These are phyloP conservation scores for Drosophila santomea DNA, from an alignment of 1,140 invertebrate species.

Conservation along the genomic window DNA sequence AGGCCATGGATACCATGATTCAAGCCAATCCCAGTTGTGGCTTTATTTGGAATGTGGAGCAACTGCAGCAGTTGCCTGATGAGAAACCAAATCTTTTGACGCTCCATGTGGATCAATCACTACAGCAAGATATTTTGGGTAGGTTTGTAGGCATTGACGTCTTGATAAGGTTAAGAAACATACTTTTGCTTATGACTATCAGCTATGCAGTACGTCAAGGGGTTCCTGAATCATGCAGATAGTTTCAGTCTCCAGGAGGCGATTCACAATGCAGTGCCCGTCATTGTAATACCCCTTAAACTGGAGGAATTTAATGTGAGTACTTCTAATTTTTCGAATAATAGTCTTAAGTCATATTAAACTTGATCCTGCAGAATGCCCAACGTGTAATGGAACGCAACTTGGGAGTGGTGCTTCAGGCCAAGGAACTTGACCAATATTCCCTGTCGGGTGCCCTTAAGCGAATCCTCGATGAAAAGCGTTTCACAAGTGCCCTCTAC, in stretches of 20 bases:
- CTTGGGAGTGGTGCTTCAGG: slow-evolving; percentile 33
- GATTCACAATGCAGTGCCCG: slow-evolving; percentile 86
- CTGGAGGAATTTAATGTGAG: slow-evolving; percentile 86
- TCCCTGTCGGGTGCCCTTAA: slow-evolving; percentile 19
- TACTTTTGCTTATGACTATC: neutral
- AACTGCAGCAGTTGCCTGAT: neutral
- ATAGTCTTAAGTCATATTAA: neutral
- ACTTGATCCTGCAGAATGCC: slow-evolving; percentile 41
- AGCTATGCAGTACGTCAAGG: slow-evolving; percentile 85
- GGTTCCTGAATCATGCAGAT: slow-evolving; percentile 87
- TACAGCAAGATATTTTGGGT: slow-evolving; percentile 79
- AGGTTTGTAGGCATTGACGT: neutral
- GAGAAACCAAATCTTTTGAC: slow-evolving; percentile 34
- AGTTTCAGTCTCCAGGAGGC: slow-evolving; percentile 87
- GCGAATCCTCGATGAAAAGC: slow-evolving; percentile 15
- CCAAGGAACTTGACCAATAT: neutral
- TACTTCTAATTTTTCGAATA: neutral
- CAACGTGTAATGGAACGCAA: slow-evolving; percentile 65
- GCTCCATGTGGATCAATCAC: slow-evolving; percentile 5
- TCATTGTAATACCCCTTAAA: slow-evolving; percentile 88
- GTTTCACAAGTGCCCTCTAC: slow-evolving; percentile 6
- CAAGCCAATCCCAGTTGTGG: slow-evolving; percentile 38
- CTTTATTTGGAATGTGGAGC: slow-evolving; percentile 80
- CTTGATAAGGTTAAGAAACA: no score
- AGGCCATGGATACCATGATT: slow-evolving; percentile 42